Evolutionary conservation across 1,140 invertebrate species (phyloP).

Genomic region (Trichonephila clavata): DNA sequence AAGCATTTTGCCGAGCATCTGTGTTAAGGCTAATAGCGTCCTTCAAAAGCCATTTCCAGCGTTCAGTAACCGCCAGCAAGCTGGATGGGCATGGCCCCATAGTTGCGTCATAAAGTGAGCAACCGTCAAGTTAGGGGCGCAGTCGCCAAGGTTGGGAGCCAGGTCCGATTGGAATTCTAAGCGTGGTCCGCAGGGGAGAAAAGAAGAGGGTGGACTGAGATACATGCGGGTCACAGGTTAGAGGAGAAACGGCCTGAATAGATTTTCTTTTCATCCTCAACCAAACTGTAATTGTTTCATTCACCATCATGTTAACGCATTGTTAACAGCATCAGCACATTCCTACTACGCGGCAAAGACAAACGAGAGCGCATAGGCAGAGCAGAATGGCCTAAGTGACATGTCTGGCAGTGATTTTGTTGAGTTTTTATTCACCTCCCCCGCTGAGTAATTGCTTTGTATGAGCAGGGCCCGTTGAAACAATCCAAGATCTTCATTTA

Average conservation of each 20-base stretch:
- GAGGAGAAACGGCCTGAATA: conserved; percentile 48
- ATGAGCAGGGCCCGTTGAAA: too few species aligned
- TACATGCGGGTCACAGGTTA: conserved; percentile 43
- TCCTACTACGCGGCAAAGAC: too few species aligned
- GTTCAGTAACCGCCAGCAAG: not conserved
- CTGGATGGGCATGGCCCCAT: conserved; percentile 16
- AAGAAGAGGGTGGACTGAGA: conserved; percentile 23
- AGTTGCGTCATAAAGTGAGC: not conserved
- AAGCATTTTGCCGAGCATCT: too few species aligned
- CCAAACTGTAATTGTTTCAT: conserved; percentile 51
- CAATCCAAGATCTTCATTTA: too few species aligned
- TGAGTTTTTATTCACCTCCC: too few species aligned
- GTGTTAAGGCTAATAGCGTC: too few species aligned
- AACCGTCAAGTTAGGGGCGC: not conserved
- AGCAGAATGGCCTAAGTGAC: too few species aligned
- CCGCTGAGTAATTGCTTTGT: too few species aligned
- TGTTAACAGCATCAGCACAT: too few species aligned
- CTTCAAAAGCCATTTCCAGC: too few species aligned
- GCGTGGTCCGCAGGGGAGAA: not conserved
- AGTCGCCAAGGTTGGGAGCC: conserved; percentile 44
- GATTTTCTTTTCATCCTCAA: conserved; percentile 17
- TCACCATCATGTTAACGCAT: conserved; percentile 29
- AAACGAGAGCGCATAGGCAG: too few species aligned
- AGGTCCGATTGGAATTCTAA: conserved; percentile 18
- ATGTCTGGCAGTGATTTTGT: too few species aligned